Conservation (phyloP, 1,140 invertebrate species). For the Zaprionus tsacasi region DNA sequence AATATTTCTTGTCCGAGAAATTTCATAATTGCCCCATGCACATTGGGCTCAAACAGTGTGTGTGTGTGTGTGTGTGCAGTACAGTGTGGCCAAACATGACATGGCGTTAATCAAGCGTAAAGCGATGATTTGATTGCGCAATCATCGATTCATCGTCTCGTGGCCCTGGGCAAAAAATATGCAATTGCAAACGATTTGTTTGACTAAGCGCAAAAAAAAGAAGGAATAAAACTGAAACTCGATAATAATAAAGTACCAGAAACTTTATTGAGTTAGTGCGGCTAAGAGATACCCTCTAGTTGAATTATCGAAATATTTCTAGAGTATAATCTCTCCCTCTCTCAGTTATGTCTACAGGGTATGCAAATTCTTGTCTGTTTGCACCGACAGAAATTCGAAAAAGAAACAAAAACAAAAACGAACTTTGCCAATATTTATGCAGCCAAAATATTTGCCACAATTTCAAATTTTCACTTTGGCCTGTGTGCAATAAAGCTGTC, state of each 20-base stretch:
- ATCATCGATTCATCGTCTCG: slow-evolving; percentile 30
- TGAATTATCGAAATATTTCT: background rate
- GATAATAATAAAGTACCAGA: slow-evolving; percentile 11
- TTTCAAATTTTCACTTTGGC: slow-evolving; percentile 35
- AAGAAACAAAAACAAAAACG: background rate
- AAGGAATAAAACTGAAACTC: background rate
- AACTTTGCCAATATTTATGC: slow-evolving; percentile 67
- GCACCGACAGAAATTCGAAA: background rate
- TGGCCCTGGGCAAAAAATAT: slow-evolving; percentile 18
- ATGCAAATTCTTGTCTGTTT: background rate
- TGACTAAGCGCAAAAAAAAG: slow-evolving; percentile 48
- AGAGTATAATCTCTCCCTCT: no score
- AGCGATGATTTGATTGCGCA: slow-evolving; percentile 60
- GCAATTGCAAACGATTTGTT: slow-evolving; percentile 76
- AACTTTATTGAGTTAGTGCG: background rate
- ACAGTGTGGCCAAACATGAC: slow-evolving; percentile 37
- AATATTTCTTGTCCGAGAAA: slow-evolving; percentile 3
- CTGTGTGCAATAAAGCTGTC: slow-evolving; percentile 52
- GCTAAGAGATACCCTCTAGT: background rate
- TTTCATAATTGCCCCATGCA: slow-evolving; percentile 6
- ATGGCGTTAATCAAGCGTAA: slow-evolving; percentile 47
- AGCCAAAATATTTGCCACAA: slow-evolving; percentile 67
- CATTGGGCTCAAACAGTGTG: slow-evolving; percentile 33
- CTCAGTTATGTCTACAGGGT: background rate
- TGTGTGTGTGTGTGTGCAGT: slow-evolving; percentile 36